phyloP scores from a whole-genome alignment of 2,113 vertebrate species.

The Colistium nudipinnis region DNA sequence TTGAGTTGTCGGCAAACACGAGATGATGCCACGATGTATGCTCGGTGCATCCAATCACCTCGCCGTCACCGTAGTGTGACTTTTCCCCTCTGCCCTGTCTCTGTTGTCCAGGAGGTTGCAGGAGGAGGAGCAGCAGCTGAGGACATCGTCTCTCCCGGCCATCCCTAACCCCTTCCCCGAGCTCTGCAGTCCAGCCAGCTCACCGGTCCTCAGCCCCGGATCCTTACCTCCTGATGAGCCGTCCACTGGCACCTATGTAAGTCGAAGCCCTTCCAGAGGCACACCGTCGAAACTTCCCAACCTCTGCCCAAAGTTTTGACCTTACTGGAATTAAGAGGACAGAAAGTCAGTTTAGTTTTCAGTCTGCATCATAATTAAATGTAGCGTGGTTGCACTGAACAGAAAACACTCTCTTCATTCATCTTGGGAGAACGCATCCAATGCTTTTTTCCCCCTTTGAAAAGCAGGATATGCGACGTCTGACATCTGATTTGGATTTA shows the following conservation, averaged over 20 bases:
- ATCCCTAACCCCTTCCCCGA: slow-evolving; percentile 98
- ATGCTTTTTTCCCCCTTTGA: not conserved
- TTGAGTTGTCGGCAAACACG: not conserved
- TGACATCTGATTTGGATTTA: slow-evolving; percentile 31
- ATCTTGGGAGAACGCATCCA: not conserved
- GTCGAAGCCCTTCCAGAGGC: slow-evolving; percentile 43
- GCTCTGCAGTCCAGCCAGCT: slow-evolving; percentile 88
- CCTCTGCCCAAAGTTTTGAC: not conserved
- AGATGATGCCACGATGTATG: not conserved
- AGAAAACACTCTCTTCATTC: slow-evolving; percentile 4
- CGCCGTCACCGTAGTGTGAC: not conserved
- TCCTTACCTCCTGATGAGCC: slow-evolving; percentile 90
- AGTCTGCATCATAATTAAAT: slow-evolving; percentile 4
- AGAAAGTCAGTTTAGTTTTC: not conserved
- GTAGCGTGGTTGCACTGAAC: not conserved
- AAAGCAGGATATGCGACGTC: slow-evolving; percentile 38
- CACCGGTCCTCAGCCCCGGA: slow-evolving; percentile 87
- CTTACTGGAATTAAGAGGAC: slow-evolving; percentile 1
- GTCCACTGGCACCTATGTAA: slow-evolving; percentile 86
- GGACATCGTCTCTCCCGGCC: slow-evolving; percentile 94
- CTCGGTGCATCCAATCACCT: not conserved
- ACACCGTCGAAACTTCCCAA: not conserved
- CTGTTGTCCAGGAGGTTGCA: slow-evolving; percentile 86
- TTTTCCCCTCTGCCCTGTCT: slow-evolving; percentile 3
- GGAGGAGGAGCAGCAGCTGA: slow-evolving; percentile 91